phyloP scores from a whole-genome alignment of 2,113 vertebrate species.

The Cyphomyrus plagiostoma region DNA sequence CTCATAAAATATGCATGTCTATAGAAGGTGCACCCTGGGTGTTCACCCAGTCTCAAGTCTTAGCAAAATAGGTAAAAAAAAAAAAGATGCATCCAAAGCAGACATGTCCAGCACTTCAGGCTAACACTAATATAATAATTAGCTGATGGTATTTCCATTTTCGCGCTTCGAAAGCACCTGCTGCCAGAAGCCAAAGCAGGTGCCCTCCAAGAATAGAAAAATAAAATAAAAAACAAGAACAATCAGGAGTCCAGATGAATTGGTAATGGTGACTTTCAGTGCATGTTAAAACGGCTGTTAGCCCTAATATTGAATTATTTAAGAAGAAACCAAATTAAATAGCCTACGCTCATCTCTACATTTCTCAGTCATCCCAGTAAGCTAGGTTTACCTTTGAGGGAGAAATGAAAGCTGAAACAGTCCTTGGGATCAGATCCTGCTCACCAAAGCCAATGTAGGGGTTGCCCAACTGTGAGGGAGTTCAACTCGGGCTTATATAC shows the following conservation, averaged over 20 bases:
- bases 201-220: background rate
- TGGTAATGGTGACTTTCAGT: constrained; percentile 6
- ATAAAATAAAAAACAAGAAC: too few species aligned
- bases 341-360: constrained; percentile 17
- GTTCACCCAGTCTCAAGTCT: background rate
- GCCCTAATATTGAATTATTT: background rate
- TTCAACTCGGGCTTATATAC: constrained; percentile 60
- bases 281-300: constrained; percentile 2
- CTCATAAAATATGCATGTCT: constrained; percentile 3
- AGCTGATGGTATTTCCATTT: background rate
- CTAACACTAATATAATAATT: background rate
- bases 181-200: background rate
- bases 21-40: background rate
- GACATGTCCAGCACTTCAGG: background rate
- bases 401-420: constrained; percentile 65
- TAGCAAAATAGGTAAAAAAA: background rate
- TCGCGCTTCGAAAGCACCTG: background rate
- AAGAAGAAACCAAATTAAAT: constrained; percentile 1
- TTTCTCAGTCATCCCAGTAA: constrained; percentile 19
- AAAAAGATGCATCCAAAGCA: background rate
- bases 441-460: constrained; percentile 62
- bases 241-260: background rate
- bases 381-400: constrained; percentile 60
- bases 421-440: constrained; percentile 72
- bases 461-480: constrained; percentile 64